Base-by-base conservation (phyloP, 2,113 vertebrate species). In the Brachypteracias leptosomus region DNA sequence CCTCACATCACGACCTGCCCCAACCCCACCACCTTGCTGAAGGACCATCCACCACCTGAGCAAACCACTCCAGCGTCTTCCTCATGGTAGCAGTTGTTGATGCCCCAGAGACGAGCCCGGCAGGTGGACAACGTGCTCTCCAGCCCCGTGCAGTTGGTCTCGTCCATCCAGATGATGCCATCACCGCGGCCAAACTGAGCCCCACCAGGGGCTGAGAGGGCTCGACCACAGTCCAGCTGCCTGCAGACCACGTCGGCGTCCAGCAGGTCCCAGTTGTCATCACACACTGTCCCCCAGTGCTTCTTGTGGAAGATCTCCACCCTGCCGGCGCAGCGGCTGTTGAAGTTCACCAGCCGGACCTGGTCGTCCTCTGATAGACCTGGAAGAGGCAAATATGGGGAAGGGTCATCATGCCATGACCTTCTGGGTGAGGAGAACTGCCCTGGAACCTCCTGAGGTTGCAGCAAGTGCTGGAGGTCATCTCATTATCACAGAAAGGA, bases 241-340 rank as follows among this genome's bases (percentile, higher is more conserved):
- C n/a, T 73, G 40, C 98, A 98, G 16, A 98, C 80, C 0, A 98
- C 96, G 17, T 83, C 31, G 4, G 95, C 97, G 0, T 94, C 96
- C 2, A 75, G 68, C 33, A 70, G 58, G 76, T 81, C 89, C 98
- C 98, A 98, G 81, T 19, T 67, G 1, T 95, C 92, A 0, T 80
- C 96, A 2, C 98, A 98, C 35, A 98, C 97, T 0, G 95, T 97
- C 7, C 97, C 97, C 97, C 98, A 98, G 14, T 91, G 87, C 28
- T 88, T 88, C 33, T 95, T 91, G 28, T 97, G 35, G 68, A 96
- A 97, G n/a, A 98, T 26, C 54, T 98, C 97, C 1, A 98, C 96
- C 87, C 97, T 91, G 10, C 98, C 98, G 3, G 96, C 40, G 0
- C 98, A 98, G 12, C 57, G 93, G 67, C 63, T 89, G 54, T 65